Conservation (phyloP, 37 sponge, comb jelly and placozoan genomes). For the Agelas oroides region DNA sequence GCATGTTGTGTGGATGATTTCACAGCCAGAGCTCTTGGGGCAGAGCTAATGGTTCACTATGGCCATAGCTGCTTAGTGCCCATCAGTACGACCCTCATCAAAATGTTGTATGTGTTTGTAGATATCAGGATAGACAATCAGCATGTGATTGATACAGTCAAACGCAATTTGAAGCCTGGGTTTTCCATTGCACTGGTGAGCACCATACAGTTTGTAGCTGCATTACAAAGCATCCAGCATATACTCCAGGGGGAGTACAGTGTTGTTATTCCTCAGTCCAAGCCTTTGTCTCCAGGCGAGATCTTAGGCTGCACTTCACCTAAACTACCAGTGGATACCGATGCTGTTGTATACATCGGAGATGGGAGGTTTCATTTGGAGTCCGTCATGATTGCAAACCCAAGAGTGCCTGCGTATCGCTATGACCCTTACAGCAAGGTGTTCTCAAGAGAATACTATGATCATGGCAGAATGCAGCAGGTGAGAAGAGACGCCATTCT, state of each 20-base stretch:
- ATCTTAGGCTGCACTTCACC: constrained; percentile 94
- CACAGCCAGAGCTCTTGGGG: constrained; percentile 89
- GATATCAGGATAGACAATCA: constrained; percentile 92
- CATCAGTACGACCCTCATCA: constrained; percentile 82
- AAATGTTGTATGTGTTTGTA: constrained; percentile 95
- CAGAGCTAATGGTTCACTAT: constrained; percentile 94
- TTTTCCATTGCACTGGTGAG: constrained; percentile 80
- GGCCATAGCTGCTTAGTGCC: constrained; percentile 97
- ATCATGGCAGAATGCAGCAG: constrained; percentile 73
- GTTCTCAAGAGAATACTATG: constrained; percentile 83
- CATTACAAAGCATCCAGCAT: constrained; percentile 72
- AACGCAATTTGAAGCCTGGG: constrained; percentile 64
- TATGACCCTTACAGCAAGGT: constrained; percentile 80
- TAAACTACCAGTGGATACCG: constrained; percentile 22
- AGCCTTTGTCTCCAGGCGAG: constrained; percentile 95
- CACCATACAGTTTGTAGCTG: constrained; percentile 95
- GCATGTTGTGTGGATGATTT: constrained; percentile 98
- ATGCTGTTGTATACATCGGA: constrained; percentile 81
- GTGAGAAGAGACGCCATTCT: constrained; percentile 67
- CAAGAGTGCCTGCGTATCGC: constrained; percentile 73
- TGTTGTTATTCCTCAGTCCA: constrained; percentile 79
- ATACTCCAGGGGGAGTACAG: constrained; percentile 46
- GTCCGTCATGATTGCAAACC: constrained; percentile 95
- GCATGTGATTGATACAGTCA: constrained; percentile 85
- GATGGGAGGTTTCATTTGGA: constrained; percentile 97